Evolutionary conservation across 2,113 vertebrate species (phyloP).

Genomic region (Psephotus haematonotus): DNA sequence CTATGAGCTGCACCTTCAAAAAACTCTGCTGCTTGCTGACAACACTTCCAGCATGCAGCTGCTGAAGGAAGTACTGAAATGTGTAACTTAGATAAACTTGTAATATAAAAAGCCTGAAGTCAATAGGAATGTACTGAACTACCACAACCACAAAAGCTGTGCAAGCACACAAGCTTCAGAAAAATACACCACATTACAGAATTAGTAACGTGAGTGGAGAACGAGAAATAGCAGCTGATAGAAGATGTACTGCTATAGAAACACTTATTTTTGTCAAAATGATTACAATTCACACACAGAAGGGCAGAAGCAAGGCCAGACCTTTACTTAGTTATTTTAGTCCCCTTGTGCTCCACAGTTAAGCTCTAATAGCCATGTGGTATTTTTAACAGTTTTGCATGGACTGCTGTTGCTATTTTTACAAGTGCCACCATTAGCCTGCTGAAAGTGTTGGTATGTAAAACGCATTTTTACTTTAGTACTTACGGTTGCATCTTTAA

Average conservation of each 20-base stretch:
- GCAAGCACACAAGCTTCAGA: neutral
- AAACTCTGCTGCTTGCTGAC: neutral
- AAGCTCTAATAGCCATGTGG: neutral
- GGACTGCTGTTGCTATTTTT: constrained; percentile 56
- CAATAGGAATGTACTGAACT: neutral
- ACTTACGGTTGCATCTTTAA: neutral
- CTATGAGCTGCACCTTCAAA: neutral
- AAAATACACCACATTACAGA: neutral
- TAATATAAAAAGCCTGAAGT: neutral
- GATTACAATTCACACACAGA: neutral
- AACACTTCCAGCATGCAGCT: neutral
- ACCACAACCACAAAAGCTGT: neutral
- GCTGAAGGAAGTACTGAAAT: neutral
- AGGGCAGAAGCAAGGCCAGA: neutral
- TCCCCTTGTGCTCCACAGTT: neutral
- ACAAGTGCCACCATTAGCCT: constrained; percentile 25
- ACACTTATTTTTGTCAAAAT: neutral
- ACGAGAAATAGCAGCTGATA: neutral
- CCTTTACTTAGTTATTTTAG: neutral
- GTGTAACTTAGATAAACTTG: neutral
- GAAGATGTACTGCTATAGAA: neutral
- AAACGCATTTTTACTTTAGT: constrained; percentile 1
- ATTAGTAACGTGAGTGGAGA: neutral
- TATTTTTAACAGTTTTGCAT: constrained; percentile 42
- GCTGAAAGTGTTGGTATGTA: neutral